These are phyloP conservation scores for Macroramphosus scolopax DNA, from an alignment of 2,797 vertebrate genomes.

Conservation along the genomic window DNA sequence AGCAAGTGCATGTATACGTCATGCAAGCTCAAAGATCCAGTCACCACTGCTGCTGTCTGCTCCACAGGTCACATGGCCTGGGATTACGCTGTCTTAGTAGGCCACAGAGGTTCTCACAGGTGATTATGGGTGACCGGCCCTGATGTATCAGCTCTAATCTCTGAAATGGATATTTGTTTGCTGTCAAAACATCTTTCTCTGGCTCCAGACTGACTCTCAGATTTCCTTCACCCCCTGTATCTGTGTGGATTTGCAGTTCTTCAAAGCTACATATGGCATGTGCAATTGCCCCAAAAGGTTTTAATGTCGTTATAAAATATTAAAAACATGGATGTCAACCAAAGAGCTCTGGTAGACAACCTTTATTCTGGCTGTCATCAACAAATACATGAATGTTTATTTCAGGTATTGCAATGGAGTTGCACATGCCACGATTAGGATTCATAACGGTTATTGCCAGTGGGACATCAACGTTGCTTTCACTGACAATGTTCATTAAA, in stretches of 20 bases:
- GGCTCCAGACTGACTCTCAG: constrained; percentile 38
- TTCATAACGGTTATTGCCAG: constrained; percentile 58
- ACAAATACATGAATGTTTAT: constrained; percentile 31
- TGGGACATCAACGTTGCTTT: constrained; percentile 20
- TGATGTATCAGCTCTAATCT: constrained; percentile 57
- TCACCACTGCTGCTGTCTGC: constrained; percentile 74
- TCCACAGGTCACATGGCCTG: constrained; percentile 75
- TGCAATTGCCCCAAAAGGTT: constrained; percentile 17
- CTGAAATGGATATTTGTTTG: constrained; percentile 67
- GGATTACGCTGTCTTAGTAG: constrained; percentile 73
- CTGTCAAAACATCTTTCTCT: constrained; percentile 52
- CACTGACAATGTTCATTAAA: constrained; percentile 16
- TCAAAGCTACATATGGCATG: constrained; percentile 54
- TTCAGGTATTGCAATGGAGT: constrained; percentile 28
- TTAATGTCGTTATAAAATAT: constrained; percentile 28
- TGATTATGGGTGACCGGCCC: constrained; percentile 73
- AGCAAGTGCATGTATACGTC: constrained; percentile 38
- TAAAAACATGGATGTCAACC: constrained; percentile 14
- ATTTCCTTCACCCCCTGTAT: constrained; percentile 16
- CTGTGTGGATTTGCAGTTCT: constrained; percentile 59
- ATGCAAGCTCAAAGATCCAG: constrained; percentile 53
- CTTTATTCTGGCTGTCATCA: constrained; percentile 19
- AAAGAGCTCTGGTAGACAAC: too few relatives aligned
- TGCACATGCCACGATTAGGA: constrained; percentile 46
- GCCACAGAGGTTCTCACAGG: constrained; percentile 76